Percentiles rank a stretch among this genome's conserved stretches.
Evolutionary conservation across 2,113 vertebrate genomes (phyloP).

Genomic region (Colaptes auratus): DNA sequence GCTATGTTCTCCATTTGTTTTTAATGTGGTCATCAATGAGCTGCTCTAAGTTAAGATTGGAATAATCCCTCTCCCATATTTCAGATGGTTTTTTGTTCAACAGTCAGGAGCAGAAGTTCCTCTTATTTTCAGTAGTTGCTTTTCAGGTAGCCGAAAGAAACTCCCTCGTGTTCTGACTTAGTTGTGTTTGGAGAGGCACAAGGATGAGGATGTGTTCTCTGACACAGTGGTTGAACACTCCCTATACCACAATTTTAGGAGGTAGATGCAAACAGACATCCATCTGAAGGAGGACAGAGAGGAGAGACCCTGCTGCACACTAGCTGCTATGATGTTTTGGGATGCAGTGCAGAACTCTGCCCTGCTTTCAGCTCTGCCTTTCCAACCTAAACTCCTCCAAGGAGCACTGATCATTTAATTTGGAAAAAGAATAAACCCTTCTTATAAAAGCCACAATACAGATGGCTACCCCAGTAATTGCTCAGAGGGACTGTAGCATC

Average conservation of each 20-base stretch:
- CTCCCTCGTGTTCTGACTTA: not conserved
- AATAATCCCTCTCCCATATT: not conserved
- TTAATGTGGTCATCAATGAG: not conserved
- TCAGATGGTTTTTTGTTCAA: not conserved
- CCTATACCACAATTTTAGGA: not conserved
- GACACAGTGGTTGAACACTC: rapidly evolving
- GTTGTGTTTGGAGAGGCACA: not conserved
- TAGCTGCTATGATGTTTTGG: not conserved
- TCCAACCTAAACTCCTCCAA: not conserved
- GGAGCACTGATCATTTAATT: not conserved
- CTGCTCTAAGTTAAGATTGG: not conserved
- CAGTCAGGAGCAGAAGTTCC: not conserved
- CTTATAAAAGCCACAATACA: not conserved
- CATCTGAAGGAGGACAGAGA: not conserved
- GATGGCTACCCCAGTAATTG: not conserved
- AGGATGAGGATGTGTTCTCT: not conserved
- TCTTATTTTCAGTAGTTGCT: not conserved
- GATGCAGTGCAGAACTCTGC: not conserved
- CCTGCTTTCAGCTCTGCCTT: not conserved
- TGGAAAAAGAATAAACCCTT: not conserved
- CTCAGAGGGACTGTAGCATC: not conserved
- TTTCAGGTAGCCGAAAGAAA: not conserved
- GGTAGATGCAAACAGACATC: rapidly evolving
- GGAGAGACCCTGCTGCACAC: not conserved
- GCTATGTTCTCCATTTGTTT: not conserved